Base-by-base conservation (phyloP, 2,888 invertebrate species). In the Orchesella flavescens region DNA sequence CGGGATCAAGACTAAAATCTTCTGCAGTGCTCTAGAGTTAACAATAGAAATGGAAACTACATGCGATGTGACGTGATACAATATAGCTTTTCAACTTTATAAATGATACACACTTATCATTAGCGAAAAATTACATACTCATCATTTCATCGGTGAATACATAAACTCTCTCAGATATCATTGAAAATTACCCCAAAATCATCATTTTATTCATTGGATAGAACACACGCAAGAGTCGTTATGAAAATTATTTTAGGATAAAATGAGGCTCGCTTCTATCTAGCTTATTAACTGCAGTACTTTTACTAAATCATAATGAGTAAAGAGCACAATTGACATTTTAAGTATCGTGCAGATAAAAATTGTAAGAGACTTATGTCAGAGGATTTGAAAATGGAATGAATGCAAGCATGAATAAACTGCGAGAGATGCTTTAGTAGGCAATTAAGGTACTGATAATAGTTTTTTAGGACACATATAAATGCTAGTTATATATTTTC, bases 1-100 rank as follows among this genome's bases (percentile, higher is more conserved):
- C 74, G 74, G 69, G 75, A 75, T 84, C 23, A 68, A 49, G 69
- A 73, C 59, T 34, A 63, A 77, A 76, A 34, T 24, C 9, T 61
- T 15, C 9, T 7, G 1, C 34, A 63, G 63, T 7, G 24, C 19
- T 17, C 12, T 19, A 57, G 4, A 57, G 3, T 7, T 2, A 34
- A 34, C 34, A 34, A 34, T 34, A 34, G 34, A 34, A 34, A 34
- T 34, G 7, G 34, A 34, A 34, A 7, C 34, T 34, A 34, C 34
- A 34, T 34, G 34, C 3, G 34, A 34, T 34, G 34, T 2, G 34
- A 34, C 7, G 7, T 7, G 7, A 34, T 34, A 34, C 34, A 34
- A 34, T 34, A 34, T 34, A 7, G 34, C 34, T 34, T 34, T 34
- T 34, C 34, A 34, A 34, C 34, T 4, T 34, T 34, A 34, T 34